Evolutionary conservation across 2,113 vertebrate species (phyloP).

Genomic region (Himantopus leucocephalus): DNA sequence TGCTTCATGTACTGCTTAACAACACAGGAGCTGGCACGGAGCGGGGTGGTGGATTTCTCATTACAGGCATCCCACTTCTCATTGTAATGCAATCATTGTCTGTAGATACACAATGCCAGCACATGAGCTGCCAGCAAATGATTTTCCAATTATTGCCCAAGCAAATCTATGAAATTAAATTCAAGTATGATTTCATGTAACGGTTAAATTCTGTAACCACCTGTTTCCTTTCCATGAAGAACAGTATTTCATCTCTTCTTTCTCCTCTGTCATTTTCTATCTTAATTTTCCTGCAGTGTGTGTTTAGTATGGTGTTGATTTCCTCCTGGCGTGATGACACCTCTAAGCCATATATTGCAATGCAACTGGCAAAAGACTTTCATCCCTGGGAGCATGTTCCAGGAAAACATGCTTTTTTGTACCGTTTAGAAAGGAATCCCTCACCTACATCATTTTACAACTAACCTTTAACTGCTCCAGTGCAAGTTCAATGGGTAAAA

Average conservation of each 20-base stretch:
- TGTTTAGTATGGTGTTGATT: neutral
- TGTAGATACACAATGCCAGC: slow-evolving; percentile 18
- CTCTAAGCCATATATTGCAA: neutral
- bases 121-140: slow-evolving; percentile 42
- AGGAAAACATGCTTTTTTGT: neutral
- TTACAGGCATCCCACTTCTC: slow-evolving; percentile 25
- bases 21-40: neutral
- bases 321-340: neutral
- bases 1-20: slow-evolving; percentile 26
- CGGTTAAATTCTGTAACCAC: slow-evolving; percentile 4
- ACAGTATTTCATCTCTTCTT: neutral
- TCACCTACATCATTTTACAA: neutral
- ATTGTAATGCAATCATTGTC: slow-evolving; percentile 30
- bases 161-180: slow-evolving; percentile 34
- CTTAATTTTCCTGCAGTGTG: neutral
- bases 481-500: neutral
- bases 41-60: neutral
- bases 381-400: neutral
- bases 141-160: slow-evolving; percentile 43
- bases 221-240: neutral
- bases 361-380: neutral
- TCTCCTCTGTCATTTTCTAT: neutral
- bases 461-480: neutral
- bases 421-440: neutral
- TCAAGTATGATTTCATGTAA: slow-evolving; percentile 22